Evolutionary conservation across 2,888 invertebrate species (phyloP), one percentile per base, ranked within the genome.

Genomic region (Plagodis dolabraria): DNA sequence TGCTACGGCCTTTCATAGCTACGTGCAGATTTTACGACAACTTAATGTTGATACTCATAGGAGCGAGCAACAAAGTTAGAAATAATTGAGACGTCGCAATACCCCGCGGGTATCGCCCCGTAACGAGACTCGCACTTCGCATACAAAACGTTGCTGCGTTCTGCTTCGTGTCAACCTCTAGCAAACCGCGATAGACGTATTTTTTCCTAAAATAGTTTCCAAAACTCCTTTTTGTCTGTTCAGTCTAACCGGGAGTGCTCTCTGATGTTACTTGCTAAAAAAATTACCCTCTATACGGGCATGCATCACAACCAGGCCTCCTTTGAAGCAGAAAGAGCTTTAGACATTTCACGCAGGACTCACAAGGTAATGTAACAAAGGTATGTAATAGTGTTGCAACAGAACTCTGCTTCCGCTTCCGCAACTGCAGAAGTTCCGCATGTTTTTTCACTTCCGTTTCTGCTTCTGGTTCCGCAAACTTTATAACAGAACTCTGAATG

Each of bases 61-160:
- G 65, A 80, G 78, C 76, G 78, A 22, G 82, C 81, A 87, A 89
- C 83, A 83, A 86, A 85, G 86, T 88, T 87, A 85, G 83, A 81
- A 77, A 85, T 89, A 89, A 89, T 87, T 87, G 86, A 85, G 83
- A 82, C 80, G 82, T 79, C 82, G 69, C 79, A 77, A 80, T 82
- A 81, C 82, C 85, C 82, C 77, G 79, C 76, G 86, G 85, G 82
- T 76, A 70, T 75, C 71, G 71, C n/a, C 64, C 67, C 74, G 79
- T 86, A 86, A 87, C 86, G 84, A 86, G 85, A 65, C 65, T 79
- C 85, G n/a, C n/a, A n/a, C n/a, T n/a, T n/a, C n/a, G 87, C 85
- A 87, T 88, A 86, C 85, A 73, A 83, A 83, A 71, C 74, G 67
- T 36, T 57, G 61, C 57, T 53, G 1, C 4, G 22, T 22, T 22